Evolutionary conservation across 2,888 invertebrate species (phyloP).

Genomic region (Ptilodon capucinus): DNA sequence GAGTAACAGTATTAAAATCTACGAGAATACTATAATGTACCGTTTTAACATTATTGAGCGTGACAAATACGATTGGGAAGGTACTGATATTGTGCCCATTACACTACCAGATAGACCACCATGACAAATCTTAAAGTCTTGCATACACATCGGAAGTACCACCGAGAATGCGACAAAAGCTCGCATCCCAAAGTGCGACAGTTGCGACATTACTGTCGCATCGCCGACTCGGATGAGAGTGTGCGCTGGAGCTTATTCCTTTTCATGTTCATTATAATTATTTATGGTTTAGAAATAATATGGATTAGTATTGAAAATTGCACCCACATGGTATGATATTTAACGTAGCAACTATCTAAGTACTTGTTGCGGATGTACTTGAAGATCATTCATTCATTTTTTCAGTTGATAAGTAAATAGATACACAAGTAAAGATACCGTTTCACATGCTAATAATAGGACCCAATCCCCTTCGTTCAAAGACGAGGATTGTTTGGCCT

Average conservation of each 20-base stretch:
- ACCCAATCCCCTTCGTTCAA: too few species aligned
- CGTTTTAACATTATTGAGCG: neutral
- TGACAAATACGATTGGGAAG: neutral
- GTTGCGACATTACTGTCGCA: slow-evolving; percentile 38
- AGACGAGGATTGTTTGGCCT: too few species aligned
- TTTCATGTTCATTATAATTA: slow-evolving; percentile 9
- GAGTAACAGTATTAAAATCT: too few species aligned
- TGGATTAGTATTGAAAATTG: neutral
- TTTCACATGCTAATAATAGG: too few species aligned
- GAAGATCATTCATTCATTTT: neutral
- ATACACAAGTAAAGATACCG: too few species aligned
- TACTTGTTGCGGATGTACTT: neutral
- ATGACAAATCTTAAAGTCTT: neutral
- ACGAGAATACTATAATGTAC: neutral
- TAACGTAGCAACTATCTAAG: neutral
- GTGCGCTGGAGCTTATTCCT: slow-evolving; percentile 29
- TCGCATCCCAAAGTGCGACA: slow-evolving; percentile 8
- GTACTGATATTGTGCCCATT: neutral
- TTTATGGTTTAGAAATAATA: slow-evolving; percentile 7
- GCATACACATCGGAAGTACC: slow-evolving; percentile 16
- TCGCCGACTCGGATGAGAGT: slow-evolving; percentile 36
- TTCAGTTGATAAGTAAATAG: too few species aligned
- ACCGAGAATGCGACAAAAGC: slow-evolving; percentile 10
- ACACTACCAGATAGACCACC: neutral
- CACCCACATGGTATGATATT: slow-evolving; percentile 2